phyloP scores from a whole-genome alignment of 2,113 vertebrate genomes.

The Todiramphus chloris region DNA sequence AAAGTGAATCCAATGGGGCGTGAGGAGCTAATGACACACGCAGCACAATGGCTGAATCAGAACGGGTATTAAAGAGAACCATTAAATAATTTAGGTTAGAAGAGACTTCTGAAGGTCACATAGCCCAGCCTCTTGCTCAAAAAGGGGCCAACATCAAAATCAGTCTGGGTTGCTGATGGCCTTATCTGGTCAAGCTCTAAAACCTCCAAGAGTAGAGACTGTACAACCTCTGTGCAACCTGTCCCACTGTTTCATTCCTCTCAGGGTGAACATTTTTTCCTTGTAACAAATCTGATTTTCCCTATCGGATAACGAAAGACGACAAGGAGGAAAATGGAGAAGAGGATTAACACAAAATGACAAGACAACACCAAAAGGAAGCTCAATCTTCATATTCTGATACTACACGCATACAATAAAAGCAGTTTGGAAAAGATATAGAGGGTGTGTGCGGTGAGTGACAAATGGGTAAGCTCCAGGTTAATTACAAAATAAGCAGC shows the following conservation, averaged over 20 bases:
- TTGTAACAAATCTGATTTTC: neutral
- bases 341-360: neutral
- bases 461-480: neutral
- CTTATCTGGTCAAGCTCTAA: neutral
- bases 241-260: neutral
- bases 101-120: neutral
- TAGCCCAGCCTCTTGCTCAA: neutral
- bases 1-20: neutral
- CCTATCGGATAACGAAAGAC: neutral
- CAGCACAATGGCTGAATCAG: neutral
- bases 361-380: neutral
- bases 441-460: neutral
- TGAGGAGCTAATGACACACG: neutral
- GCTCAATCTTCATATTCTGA: neutral
- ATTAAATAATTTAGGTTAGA: neutral
- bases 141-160: neutral
- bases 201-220: neutral
- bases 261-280: neutral
- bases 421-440: neutral
- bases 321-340: neutral
- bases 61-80: neutral
- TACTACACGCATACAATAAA: neutral
- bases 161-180: neutral
- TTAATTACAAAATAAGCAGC: constrained; percentile 22
- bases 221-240: neutral